phyloP scores from a whole-genome alignment of 2,113 vertebrate species.

The Nothobranchius kuhntae region DNA sequence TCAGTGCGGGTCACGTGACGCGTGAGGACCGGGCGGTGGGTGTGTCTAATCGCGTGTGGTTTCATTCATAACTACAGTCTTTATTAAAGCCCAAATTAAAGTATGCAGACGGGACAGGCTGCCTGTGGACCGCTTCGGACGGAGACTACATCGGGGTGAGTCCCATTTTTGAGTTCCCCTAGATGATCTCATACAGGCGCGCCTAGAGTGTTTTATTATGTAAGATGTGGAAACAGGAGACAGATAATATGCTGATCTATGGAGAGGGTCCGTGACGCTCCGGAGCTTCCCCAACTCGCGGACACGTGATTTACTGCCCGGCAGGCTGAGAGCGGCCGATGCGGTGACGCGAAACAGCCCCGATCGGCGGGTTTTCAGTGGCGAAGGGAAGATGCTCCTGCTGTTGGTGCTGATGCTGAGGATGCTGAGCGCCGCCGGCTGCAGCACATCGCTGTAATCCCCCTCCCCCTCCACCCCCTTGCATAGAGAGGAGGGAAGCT shows the following conservation, averaged over 20 bases:
- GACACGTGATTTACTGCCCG: conserved; percentile 28
- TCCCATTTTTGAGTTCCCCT: conserved; percentile 9
- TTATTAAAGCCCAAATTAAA: conserved; percentile 74
- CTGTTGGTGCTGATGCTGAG: conserved; percentile 20
- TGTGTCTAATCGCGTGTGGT: conserved; percentile 74
- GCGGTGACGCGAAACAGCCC: conserved; percentile 49
- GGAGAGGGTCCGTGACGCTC: neutral
- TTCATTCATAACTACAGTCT: conserved; percentile 84
- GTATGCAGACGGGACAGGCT: conserved; percentile 65
- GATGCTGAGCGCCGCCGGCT: conserved; percentile 47
- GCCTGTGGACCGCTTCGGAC: conserved; percentile 58
- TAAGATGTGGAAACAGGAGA: conserved; percentile 30
- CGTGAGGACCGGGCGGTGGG: conserved; percentile 73
- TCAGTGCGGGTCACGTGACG: conserved; percentile 65
- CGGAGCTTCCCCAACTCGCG: neutral
- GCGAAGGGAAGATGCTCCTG: conserved; percentile 49
- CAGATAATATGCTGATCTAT: conserved; percentile 16
- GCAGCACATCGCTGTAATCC: conserved; percentile 60
- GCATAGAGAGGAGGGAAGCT: conserved; percentile 37
- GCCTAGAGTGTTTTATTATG: conserved; percentile 45
- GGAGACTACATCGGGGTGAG: conserved; percentile 72
- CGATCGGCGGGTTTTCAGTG: conserved; percentile 42
- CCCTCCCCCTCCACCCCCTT: conserved; percentile 2
- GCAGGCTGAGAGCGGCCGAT: conserved; percentile 25
- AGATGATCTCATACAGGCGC: neutral